Conservation (phyloP, 2,797 vertebrate species). For the Acrocephalus scirpaceus region DNA sequence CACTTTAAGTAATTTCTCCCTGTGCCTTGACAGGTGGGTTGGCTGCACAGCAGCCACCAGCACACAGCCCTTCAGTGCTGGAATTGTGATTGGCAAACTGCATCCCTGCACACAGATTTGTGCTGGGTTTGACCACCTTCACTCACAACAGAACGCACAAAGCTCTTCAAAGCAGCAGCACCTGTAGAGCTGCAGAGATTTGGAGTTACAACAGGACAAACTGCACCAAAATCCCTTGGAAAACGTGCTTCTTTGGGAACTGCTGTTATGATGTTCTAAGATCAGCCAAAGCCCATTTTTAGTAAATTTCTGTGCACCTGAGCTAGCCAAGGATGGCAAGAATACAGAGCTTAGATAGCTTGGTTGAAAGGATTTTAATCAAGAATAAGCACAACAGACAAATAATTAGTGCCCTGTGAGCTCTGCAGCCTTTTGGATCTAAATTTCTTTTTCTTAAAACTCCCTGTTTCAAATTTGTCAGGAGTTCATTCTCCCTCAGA, state of each 20-base stretch:
- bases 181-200: not conserved
- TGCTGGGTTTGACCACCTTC: not conserved
- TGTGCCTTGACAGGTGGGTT: slow-evolving; percentile 61
- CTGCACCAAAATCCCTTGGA: not conserved
- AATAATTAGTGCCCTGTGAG: not conserved
- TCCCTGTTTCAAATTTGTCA: not conserved
- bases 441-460: not conserved
- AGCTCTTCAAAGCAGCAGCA: not conserved
- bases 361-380: not conserved
- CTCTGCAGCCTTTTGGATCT: not conserved
- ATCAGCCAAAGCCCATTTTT: not conserved
- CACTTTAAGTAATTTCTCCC: slow-evolving; percentile 57
- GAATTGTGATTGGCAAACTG: slow-evolving; percentile 21
- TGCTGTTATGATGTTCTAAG: not conserved
- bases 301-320: not conserved
- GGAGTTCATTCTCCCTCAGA: not conserved
- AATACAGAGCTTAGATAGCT: not conserved
- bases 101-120: not conserved
- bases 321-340: not conserved
- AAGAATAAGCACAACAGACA: not conserved
- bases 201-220: not conserved
- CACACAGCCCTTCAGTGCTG: slow-evolving; percentile 12
- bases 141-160: not conserved
- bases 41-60: not conserved
- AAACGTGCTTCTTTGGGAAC: not conserved